Base-by-base conservation (phyloP, 2,113 vertebrate genomes). In the Cacatua alba region DNA sequence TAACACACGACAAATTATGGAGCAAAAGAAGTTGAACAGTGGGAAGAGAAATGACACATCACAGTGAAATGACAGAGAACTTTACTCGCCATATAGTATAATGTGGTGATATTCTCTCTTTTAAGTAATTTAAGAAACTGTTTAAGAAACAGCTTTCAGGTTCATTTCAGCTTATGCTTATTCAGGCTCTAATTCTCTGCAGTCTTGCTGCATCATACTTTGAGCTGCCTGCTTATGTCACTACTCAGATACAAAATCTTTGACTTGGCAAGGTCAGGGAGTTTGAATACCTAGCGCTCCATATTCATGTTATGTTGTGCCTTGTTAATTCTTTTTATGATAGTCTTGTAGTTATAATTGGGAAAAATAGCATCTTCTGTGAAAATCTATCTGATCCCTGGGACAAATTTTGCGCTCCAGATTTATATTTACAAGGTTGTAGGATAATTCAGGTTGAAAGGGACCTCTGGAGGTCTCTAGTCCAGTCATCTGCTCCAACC, bases 201-300 rank as follows among this genome's bases (percentile, higher is more conserved):
- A 72, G 88, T 93, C 64, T 81, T 87, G 63, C 64, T 93, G 88
- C 91, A 76, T 95, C 69, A 67, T 85, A 76, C 48, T 94, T 96
- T 20, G 11, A 76, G 51, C 84, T 95, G 55, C 48, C 79, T 96
- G 39, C 51, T 97, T 71, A 6, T 9, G 24, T 88, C 55, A 9
- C 59, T 35, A 1, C 59, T 59, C 16, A 21, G 52, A 37, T 55
- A 59, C 15, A 75, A 64, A 59, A 76, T 39, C 29, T 19, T 12
- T 41, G 52, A 10, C 87, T 80, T 65, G 48, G 52, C 49, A 53
- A 75, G 75, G 55, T 83, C 83, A 62, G 11, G 11, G 46, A 49
- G 19, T 77, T 26, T 80, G 79, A 86, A 25, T 69, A 35, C 37
- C 33, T 51, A 13, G 51, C 48, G 17, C 7, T 26, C 39, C 37